These are phyloP conservation scores for Hirudo medicinalis DNA, from an alignment of 1,140 invertebrate species.

Conservation along the genomic window DNA sequence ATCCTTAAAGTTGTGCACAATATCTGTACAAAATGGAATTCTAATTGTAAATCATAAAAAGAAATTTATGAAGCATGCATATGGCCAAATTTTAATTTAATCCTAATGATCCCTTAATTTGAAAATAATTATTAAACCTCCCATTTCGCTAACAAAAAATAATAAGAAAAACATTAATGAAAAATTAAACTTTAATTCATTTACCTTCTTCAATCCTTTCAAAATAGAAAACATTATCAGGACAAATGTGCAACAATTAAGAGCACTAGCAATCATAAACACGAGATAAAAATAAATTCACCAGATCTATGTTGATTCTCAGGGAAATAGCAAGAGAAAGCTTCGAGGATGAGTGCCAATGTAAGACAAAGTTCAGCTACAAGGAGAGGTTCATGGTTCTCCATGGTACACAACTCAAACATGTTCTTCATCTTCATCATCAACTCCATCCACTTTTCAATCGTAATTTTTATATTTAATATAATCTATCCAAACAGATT, in stretches of 20 bases:
- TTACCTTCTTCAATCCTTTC: too few relatives aligned
- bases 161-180: too few relatives aligned
- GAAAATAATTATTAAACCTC: too few relatives aligned
- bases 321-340: constrained; percentile 8
- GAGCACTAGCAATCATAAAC: too few relatives aligned
- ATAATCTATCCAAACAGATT: not conserved
- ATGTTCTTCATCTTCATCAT: constrained; percentile 9
- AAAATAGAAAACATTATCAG: too few relatives aligned
- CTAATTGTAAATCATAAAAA: too few relatives aligned
- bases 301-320: not conserved
- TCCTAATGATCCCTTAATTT: too few relatives aligned
- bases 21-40: not conserved
- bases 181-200: too few relatives aligned
- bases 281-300: not conserved
- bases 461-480: not conserved
- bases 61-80: too few relatives aligned
- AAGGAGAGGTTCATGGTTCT: not conserved
- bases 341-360: not conserved
- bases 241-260: too few relatives aligned
- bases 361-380: not conserved
- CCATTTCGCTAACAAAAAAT: too few relatives aligned
- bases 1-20: constrained; percentile 8
- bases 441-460: constrained; percentile 2
- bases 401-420: not conserved
- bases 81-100: too few relatives aligned